phyloP scores from a whole-genome alignment of 1,140 invertebrate genomes.

The Eueides isabella region DNA sequence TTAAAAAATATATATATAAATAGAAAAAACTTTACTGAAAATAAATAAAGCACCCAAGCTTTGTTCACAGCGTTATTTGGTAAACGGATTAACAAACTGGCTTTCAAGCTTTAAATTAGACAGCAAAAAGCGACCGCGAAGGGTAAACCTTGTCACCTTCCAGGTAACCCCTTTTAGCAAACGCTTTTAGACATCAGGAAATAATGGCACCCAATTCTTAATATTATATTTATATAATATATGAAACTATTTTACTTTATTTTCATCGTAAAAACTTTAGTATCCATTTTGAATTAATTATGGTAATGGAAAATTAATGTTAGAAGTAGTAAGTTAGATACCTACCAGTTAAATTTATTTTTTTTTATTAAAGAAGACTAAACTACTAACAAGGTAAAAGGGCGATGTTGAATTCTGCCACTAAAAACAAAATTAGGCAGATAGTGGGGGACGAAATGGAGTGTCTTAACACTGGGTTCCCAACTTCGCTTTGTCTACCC shows the following conservation, averaged over 20 bases:
- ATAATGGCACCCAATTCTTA: neutral
- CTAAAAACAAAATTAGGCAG: no score
- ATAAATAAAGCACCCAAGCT: neutral
- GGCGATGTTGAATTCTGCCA: no score
- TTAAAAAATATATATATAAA: no score
- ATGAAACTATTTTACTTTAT: neutral
- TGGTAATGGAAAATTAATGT: no score
- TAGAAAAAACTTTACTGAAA: neutral
- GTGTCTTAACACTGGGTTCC: no score
- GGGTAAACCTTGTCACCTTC: constrained; percentile 16
- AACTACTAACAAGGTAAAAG: no score
- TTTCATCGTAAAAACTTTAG: neutral
- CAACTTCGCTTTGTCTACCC: no score
- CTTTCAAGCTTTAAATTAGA: constrained; percentile 24
- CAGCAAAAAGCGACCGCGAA: constrained; percentile 20
- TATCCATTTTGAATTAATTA: no score
- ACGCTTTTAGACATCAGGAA: constrained; percentile 15
- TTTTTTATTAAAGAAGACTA: no score
- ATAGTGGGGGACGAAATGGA: no score
- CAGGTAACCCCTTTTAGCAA: constrained; percentile 13
- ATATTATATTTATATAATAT: constrained; percentile 4
- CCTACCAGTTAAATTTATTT: no score
- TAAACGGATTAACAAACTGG: constrained; percentile 25
- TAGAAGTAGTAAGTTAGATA: no score
- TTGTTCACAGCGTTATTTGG: constrained; percentile 6